Evolutionary conservation across 2,888 invertebrate genomes (phyloP), one percentile per base, ranked within the genome.

Genomic region (Ichneumoninae sp.): DNA sequence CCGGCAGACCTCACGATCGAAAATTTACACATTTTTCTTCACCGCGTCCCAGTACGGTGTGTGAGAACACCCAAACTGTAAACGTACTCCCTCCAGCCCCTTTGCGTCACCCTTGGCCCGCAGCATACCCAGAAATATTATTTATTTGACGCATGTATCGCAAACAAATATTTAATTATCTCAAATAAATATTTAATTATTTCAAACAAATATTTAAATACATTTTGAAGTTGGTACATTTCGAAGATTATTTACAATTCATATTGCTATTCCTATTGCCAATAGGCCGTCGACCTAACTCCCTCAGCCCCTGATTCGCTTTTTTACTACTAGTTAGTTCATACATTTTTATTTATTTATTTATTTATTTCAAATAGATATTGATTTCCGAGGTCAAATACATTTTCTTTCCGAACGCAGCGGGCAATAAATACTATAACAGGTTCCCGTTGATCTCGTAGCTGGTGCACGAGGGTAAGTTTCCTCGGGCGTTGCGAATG

Each of bases 401-500:
- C 2, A 22, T 54, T 54, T 54, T 54, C 0, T 22, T 54, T 22
- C 52, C 8, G 57, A 10, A 26, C 10, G 22, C 22, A 26, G 0
- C n/a, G n/a, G 30, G 30, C 63, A 65, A 75, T 75, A 65, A 65
- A 75, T 75, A 36, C 50, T 57, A 68, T 54, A 83, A 60, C 83
- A 81, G 83, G 86, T 77, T 80, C 79, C 73, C 63, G 65, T 76
- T 75, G 40, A 52, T 73, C 50, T 13, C 26, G 52, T 26, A n/a
- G 16, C 36, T 19, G 70, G 81, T 54, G 60, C 77, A 80, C 71
- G 82, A 73, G 70, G 75, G 75, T 75, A 52, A 83, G 52, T 74
- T 77, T 82, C 63, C 63, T 83, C 82, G 86, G 87, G 86, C 86
- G 88, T 89, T 88, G 88, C 90, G 88, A 91, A 92, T 91, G 82